Percentiles rank a stretch among this genome's conserved stretches.
Conservation (phyloP, 2,888 invertebrate genomes). For the Xestobium rufovillosum region DNA sequence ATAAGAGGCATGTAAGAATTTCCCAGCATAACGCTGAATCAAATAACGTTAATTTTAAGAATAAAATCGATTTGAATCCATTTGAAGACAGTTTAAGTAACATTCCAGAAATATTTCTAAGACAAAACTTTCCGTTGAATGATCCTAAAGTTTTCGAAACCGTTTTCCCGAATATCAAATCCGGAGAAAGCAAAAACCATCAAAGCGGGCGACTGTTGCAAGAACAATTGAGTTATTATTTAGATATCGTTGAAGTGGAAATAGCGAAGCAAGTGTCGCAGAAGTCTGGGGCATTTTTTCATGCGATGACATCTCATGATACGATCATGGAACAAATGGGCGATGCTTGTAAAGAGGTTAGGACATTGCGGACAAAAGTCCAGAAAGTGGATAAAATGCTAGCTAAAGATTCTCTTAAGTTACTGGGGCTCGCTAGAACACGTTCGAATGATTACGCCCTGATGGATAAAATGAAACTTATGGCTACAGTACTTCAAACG, state of each 20-base stretch:
- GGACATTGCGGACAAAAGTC: conserved; percentile 65
- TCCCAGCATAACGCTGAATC: conserved; percentile 35
- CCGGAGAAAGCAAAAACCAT: conserved; percentile 34
- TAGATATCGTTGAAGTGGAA: conserved; percentile 91
- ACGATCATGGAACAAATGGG: conserved; percentile 93
- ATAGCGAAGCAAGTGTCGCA: conserved; percentile 89
- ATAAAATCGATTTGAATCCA: conserved; percentile 33
- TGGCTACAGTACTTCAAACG: conserved; percentile 94
- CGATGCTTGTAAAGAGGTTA: conserved; percentile 69
- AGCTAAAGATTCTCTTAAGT: conserved; percentile 71
- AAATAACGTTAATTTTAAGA: conserved; percentile 25
- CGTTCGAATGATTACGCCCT: conserved; percentile 58
- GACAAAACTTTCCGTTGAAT: conserved; percentile 69
- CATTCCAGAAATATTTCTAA: conserved; percentile 81
- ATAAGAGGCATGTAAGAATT: conserved; percentile 55
- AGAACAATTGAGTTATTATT: conserved; percentile 86
- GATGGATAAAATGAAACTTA: conserved; percentile 73
- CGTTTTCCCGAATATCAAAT: conserved; percentile 66
- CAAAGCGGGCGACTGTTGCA: conserved; percentile 63
- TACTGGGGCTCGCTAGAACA: conserved; percentile 63
- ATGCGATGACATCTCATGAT: conserved; percentile 97
- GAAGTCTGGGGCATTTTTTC: conserved; percentile 95
- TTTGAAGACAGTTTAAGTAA: conserved; percentile 50
- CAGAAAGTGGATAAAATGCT: conserved; percentile 69
- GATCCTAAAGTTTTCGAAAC: conserved; percentile 73